Base-by-base conservation (phyloP, 2,113 vertebrate species). In the Oreochromis niloticus region DNA sequence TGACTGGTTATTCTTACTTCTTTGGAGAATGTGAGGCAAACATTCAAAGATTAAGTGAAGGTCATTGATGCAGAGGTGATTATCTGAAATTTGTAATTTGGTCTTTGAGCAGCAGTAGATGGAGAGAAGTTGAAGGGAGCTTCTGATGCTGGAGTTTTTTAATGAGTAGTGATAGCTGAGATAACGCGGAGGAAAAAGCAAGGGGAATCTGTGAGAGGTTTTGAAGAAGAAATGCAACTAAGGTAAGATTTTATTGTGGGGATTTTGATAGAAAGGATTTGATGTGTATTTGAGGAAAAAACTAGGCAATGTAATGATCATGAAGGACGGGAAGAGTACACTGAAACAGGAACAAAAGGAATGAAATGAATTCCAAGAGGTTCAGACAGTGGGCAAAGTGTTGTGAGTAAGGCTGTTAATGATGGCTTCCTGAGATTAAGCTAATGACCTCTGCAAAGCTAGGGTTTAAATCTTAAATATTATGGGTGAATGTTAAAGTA, bases 171-270 rank as follows among this genome's bases (percentile, higher is more conserved):
- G 56, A 59, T 16, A 32, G 14, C 56, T 32, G 27, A 30, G 27
- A 8, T 32, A 59, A 32, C 2, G 7, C 32, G 56, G 7, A 59
- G 27, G 16, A 59, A 59, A 0, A 59, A 32, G 7, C 7, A 32
- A 32, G 56, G 27, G 56, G 56, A 59, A 9, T 16, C 56, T 59
- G 56, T 59, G 56, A 59, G 56, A 59, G 0, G 30, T 32, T 59
- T 9, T 59, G 56, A 59, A 59, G 56, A 59, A 59, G 56, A 59
- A 59, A 59, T 59, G 56, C 27, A 59, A 32, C 27, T 59, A 59
- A 17, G 4, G 14, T 32, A 59, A 59, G 56, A 2, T 17, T 17
- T 59, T 59, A 59, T 59, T 59, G 56, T 59, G 56, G 27, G 56
- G 27, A 59, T 32, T 32, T 59, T 59, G 57, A 17, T 59, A 32